A percentile compares a stretch with the other conserved stretches of the same genome.
Conservation (phyloP, 2,113 vertebrate genomes). For the Indicator indicator region DNA sequence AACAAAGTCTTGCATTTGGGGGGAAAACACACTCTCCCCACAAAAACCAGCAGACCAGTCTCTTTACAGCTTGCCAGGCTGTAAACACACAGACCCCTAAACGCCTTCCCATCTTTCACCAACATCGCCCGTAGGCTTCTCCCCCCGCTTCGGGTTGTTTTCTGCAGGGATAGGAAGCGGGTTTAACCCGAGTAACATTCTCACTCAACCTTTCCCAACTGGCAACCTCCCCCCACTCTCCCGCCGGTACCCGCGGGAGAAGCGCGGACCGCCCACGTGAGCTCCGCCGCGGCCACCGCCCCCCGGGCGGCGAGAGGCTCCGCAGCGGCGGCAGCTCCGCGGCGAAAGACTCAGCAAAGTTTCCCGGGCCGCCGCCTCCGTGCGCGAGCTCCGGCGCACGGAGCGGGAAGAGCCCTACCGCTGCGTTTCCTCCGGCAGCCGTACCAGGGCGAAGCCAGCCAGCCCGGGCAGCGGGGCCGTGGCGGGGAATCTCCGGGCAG, state of each 20-base stretch:
- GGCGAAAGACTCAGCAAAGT: neutral
- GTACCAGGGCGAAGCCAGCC: neutral
- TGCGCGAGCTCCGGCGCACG: neutral
- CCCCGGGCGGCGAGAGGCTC: neutral
- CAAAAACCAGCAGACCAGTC: neutral
- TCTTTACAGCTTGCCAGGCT: neutral
- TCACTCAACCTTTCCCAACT: neutral
- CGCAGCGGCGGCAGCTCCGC: neutral
- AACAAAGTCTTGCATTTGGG: neutral
- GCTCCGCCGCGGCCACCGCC: neutral
- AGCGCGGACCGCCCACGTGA: neutral
- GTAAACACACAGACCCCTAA: neutral
- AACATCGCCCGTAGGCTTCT: too few species aligned
- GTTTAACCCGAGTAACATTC: neutral
- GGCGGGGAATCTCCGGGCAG: neutral
- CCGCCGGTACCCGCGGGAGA: neutral
- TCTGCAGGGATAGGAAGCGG: neutral
- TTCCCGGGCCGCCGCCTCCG: neutral
- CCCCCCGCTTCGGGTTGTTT: neutral
- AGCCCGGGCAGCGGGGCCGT: neutral
- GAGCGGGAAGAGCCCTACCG: neutral
- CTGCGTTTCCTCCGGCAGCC: neutral
- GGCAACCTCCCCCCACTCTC: neutral
- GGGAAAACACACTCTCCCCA: neutral
- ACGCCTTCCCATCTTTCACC: neutral